Conservation (phyloP, 2,113 vertebrate genomes). For the Eidolon helvum region DNA sequence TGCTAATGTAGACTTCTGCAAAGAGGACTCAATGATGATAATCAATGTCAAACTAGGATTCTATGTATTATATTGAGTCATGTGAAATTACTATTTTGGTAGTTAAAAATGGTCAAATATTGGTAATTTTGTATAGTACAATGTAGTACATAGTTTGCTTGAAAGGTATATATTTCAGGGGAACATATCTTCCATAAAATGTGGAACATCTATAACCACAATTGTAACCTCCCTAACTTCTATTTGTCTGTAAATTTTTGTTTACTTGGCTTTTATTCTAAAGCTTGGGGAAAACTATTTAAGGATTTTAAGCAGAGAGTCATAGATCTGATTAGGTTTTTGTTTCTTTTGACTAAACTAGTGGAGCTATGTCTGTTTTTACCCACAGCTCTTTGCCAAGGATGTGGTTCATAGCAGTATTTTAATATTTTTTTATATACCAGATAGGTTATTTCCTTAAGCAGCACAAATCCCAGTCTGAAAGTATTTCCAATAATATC, state of each 20-base stretch:
- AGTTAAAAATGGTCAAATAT: neutral
- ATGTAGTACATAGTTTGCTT: neutral
- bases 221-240: neutral
- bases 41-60: neutral
- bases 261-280: constrained; percentile 27
- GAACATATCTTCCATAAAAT: neutral
- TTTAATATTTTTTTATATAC: neutral
- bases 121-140: neutral
- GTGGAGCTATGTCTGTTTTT: neutral
- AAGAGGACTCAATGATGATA: neutral
- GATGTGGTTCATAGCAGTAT: neutral
- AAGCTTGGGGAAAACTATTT: neutral
- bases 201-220: neutral
- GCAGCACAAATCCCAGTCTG: neutral
- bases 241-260: constrained; percentile 6
- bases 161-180: neutral
- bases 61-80: neutral
- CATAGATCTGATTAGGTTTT: neutral
- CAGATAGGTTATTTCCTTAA: neutral
- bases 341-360: neutral
- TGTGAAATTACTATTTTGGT: neutral
- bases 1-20: neutral
- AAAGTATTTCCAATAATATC: neutral
- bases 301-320: neutral
- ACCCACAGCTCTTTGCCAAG: neutral